Base-by-base conservation (phyloP, 2,797 vertebrate genomes). In the Hippocampus kuda region DNA sequence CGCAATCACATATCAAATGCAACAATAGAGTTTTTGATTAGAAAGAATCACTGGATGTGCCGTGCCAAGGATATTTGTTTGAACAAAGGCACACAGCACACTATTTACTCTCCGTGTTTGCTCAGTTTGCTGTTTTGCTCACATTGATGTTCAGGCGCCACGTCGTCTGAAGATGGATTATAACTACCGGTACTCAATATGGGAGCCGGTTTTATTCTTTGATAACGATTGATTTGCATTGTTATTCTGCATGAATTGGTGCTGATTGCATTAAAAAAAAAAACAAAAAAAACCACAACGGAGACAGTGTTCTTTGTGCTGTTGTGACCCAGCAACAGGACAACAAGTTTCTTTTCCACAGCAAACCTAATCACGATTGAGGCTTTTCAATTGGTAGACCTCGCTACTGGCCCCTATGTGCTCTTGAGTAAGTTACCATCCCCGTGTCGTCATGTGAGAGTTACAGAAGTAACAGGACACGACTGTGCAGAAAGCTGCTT, bases 1-100 rank as follows among this genome's bases (percentile, higher is more conserved):
- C 61, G 34, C 56, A 79, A 2, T 72, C 56, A 44, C 59, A 77
- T 80, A 38, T 60, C 15, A 56, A 66, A 68, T 53, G 27, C 57
- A 66, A 15, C 63, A 65, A 65, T 65, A 18, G 24, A 49, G 38
- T 48, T 65, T 64, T 64, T 65, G 27, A 60, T 48, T 27, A 27
- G 62, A 5, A 5, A 65, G 15, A 18, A 46, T 48, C 63, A 27
- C 24, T 27, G 42, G 24, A 57, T 44, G 51, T 68, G 66, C 68
- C 26, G 41, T 38, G 70, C n/a, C 10, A 42, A 56, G 27, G 62
- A 68, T 66, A 60, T 77, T 72, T 66, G 7, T 67, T 56, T 71
- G 71, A 70, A 68, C 12, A 62, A 42, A 41, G 42, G 42, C 27
- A n/a, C 63, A 24, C 20, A 59, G 26, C 59, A 60, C 13, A 51